Evolutionary conservation across 2,888 invertebrate species (phyloP).

Genomic region (Athetis lepigone): DNA sequence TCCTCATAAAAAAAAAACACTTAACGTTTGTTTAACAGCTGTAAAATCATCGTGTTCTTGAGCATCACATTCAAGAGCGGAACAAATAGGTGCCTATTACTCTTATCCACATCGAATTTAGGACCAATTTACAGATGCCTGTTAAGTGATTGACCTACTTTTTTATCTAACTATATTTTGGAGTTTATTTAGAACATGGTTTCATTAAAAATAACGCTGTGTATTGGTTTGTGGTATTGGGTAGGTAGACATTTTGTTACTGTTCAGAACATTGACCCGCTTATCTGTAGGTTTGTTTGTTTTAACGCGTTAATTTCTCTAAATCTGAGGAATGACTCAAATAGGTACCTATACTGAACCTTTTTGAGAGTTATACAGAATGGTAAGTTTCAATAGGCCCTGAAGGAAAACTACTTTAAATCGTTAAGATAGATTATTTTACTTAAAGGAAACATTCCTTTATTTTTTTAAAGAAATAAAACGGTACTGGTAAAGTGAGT

Average conservation of each 20-base stretch:
- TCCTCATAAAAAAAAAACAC: background rate
- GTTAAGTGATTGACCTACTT: conserved; percentile 66
- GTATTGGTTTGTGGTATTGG: too few species aligned
- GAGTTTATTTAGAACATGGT: conserved; percentile 39
- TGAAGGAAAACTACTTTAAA: too few species aligned
- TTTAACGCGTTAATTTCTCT: too few species aligned
- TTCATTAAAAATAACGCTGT: conserved; percentile 13
- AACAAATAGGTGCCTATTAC: conserved; percentile 59
- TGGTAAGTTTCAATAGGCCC: too few species aligned
- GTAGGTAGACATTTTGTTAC: background rate
- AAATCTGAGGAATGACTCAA: too few species aligned
- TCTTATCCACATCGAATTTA: conserved; percentile 61
- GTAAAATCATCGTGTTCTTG: conserved; percentile 43
- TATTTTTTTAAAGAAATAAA: too few species aligned
- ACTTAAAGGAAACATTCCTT: too few species aligned
- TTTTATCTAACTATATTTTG: conserved; percentile 66
- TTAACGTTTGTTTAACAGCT: conserved; percentile 51
- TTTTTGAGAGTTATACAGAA: too few species aligned
- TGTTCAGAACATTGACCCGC: background rate
- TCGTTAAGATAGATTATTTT: too few species aligned
- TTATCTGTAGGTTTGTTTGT: too few species aligned
- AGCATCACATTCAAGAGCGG: conserved; percentile 46
- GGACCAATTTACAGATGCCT: conserved; percentile 62
- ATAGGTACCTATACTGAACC: too few species aligned
- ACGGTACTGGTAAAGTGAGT: too few species aligned